Base-by-base conservation (phyloP, 2,797 vertebrate genomes). In the Telmatherina bonti region DNA sequence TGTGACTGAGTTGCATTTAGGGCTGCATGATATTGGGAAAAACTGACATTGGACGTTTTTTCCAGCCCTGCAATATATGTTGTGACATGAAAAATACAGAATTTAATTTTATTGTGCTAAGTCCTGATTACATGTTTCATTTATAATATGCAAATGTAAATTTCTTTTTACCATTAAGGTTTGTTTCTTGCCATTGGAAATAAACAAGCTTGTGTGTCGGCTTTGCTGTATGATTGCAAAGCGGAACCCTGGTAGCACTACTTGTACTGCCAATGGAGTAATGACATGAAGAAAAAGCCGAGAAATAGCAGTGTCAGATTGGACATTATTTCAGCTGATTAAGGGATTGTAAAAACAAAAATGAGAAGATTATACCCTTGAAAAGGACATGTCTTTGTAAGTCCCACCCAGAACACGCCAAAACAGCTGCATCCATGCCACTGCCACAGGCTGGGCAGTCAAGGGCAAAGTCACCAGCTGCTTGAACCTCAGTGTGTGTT, bases 401-500 rank as follows among this genome's bases (percentile, higher is more conserved):
- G 84, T 84, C 82, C 79, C 66, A 81, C 82, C 77, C 83, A 83
- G 80, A 89, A 87, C 78, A 80, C 63, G 88, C 77, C 76, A 72
- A 88, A 89, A 90, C 88, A 91, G 89, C 91, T 90, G 91, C 84
- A 89, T 85, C 74, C 79, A 77, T 86, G 82, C 65, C 80, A 82
- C 85, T 67, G 89, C 91, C 88, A 67, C 27, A 74, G 86, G 91
- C 78, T 87, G 87, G 85, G 71, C 87, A 89, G 87, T 90, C 86
- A 92, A 92, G 92, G 91, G 81, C 87, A 85, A 88, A 89, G 81
- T 86, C 81, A 89, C 89, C 91, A 92, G 89, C 91, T 92, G 91
- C 84, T 82, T 83, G 70, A 84, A 85, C 84, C 75, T 72, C 56
- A 33, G 47, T 78, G 47, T 73, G 62, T 75, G 56, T 72, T 55